These are phyloP conservation scores for Brachypodius melanocephalos DNA, from an alignment of 2,113 vertebrate species.

Conservation along the genomic window DNA sequence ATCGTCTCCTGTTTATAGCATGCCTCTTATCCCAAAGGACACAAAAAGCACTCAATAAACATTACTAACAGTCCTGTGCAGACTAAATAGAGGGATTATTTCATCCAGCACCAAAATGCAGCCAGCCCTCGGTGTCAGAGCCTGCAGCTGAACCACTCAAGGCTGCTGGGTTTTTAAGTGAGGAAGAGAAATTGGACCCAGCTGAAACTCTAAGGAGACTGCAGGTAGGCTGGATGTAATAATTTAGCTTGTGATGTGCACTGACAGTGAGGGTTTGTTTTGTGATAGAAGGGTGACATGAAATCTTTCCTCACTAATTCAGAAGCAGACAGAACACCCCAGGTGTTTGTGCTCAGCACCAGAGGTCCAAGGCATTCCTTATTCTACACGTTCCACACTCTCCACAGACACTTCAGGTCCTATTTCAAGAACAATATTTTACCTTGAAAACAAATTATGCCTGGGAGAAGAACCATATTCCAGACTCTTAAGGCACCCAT, in stretches of 20 bases:
- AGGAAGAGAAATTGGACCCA: not conserved
- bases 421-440: constrained; percentile 20
- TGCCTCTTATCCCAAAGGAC: constrained; percentile 12
- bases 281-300: not conserved
- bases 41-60: constrained; percentile 19
- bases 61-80: not conserved
- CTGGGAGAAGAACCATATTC: not conserved
- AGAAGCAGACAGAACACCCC: not conserved
- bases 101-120: constrained; percentile 1
- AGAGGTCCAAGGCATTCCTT: not conserved
- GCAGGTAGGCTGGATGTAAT: not conserved
- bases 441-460: not conserved
- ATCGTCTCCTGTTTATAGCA: constrained; percentile 20
- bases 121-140: not conserved
- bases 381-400: not conserved
- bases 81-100: constrained; percentile 55
- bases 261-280: not conserved
- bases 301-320: not conserved
- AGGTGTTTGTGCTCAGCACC: not conserved
- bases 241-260: not conserved
- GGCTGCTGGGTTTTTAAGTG: not conserved
- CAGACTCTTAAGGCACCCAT: not conserved
- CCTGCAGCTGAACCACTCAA: not conserved
- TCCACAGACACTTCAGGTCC: not conserved
- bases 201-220: not conserved